These are phyloP conservation scores for Acrossocheilus wenchowensis DNA, from an alignment of 2,797 vertebrate genomes.

Conservation along the genomic window DNA sequence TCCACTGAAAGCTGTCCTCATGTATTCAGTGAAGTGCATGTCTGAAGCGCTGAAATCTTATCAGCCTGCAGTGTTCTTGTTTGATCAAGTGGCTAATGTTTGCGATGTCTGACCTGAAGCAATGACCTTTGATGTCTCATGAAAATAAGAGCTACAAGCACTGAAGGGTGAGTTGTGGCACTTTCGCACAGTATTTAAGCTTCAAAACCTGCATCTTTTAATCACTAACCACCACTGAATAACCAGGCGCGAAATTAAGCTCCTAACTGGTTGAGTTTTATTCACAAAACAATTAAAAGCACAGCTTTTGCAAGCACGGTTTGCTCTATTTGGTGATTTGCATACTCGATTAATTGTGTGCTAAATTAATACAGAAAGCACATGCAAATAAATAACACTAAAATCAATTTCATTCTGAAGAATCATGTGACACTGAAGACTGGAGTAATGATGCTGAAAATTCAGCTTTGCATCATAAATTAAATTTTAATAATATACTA, in stretches of 20 bases:
- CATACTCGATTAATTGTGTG: not conserved
- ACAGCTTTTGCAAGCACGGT: not conserved
- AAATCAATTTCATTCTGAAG: not conserved
- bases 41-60: constrained; percentile 18
- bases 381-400: not conserved
- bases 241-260: constrained; percentile 7
- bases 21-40: constrained; percentile 9
- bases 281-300: not conserved
- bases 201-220: not conserved
- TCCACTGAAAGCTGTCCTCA: constrained; percentile 18
- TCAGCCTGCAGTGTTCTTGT: constrained; percentile 11
- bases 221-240: not conserved
- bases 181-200: not conserved
- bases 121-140: constrained; percentile 13
- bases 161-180: not conserved
- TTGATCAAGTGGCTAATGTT: constrained; percentile 16
- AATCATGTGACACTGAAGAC: not conserved
- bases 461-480: not conserved
- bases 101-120: not conserved
- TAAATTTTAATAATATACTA: not conserved
- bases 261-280: not conserved
- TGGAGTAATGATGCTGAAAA: too few relatives aligned
- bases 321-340: not conserved
- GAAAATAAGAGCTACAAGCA: constrained; percentile 21
- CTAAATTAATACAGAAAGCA: not conserved